Evolutionary conservation across 1,140 invertebrate genomes (phyloP), one percentile per base, ranked within the genome.

Genomic region (Zaprionus ornatus): DNA sequence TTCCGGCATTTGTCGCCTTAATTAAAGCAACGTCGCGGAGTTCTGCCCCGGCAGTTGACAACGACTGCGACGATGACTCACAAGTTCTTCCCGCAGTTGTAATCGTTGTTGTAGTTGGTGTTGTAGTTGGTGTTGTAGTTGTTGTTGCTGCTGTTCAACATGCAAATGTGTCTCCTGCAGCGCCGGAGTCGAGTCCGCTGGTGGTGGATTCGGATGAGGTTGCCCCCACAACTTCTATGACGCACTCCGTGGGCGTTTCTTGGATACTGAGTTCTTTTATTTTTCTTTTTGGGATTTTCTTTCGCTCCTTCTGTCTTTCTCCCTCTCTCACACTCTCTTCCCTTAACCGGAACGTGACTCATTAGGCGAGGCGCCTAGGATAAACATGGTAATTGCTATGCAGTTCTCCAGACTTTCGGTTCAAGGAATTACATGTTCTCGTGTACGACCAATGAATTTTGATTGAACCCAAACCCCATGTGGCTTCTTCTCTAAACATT

Each of bases 91-190:
- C 65, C 25, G 27, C 23, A 40, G 37, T 56, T 70, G 40, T 60
- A 40, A 48, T 50, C 45, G 45, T 1, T 50, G 45, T 52, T 23
- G 29, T 19, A 52, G 40, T 74, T 45, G 27, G 40, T 19, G 6
- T 21, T 61, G 9, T 48, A 13, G n/a, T 56, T 72, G 32, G 42
- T 52, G 55, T 35, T 23, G 10, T 29, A 54, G 48, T 52, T 52
- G 35, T 37, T 55, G 35, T 12, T n/a, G 35, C 29, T 66, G 40
- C 27, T 73, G 21, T 35, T 67, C 13, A 35, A 57, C 72, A 79
- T 79, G 82, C 82, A 86, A 87, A 79, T 82, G 82, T 63, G 78
- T 75, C 80, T 87, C 83, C 83, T 83, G 83, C 77, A 80, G 83
- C 61, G 84, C 19, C 19, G 21, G 54, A 54, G 29, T 60, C 40